These are phyloP conservation scores for Aptenodytes patagonicus DNA, from an alignment of 2,113 vertebrate species.

Conservation along the genomic window DNA sequence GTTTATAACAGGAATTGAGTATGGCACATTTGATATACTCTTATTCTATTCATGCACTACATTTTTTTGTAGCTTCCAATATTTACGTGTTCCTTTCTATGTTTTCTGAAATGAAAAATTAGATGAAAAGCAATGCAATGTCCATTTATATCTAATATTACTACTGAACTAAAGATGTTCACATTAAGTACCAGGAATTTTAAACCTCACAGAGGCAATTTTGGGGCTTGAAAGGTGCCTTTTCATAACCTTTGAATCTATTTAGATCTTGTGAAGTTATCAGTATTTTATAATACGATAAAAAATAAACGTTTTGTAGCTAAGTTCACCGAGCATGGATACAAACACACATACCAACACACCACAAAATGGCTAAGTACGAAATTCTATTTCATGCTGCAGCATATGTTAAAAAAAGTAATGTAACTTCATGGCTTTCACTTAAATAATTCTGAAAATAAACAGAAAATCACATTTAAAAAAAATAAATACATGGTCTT, in stretches of 20 bases:
- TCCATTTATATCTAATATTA: not conserved
- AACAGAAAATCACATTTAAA: not conserved
- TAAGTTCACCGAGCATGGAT: not conserved
- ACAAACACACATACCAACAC: not conserved
- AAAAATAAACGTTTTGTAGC: not conserved
- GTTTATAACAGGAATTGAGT: not conserved
- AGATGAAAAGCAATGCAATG: not conserved
- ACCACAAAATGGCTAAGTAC: not conserved
- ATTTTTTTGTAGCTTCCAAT: not conserved
- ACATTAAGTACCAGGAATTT: not conserved
- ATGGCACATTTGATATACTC: not conserved
- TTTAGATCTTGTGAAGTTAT: not conserved
- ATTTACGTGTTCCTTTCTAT: not conserved
- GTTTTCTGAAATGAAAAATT: not conserved
- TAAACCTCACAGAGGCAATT: not conserved
- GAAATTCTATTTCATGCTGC: not conserved
- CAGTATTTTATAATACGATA: not conserved
- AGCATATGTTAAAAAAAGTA: not conserved
- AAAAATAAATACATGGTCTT: not conserved
- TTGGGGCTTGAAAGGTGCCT: not conserved
- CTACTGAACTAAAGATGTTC: not conserved
- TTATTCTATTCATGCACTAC: not conserved
- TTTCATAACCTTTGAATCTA: not conserved
- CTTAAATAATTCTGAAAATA: not conserved
- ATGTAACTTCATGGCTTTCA: not conserved